Evolutionary conservation across 2,888 invertebrate species (phyloP).

Genomic region (Cerastis leucographa): DNA sequence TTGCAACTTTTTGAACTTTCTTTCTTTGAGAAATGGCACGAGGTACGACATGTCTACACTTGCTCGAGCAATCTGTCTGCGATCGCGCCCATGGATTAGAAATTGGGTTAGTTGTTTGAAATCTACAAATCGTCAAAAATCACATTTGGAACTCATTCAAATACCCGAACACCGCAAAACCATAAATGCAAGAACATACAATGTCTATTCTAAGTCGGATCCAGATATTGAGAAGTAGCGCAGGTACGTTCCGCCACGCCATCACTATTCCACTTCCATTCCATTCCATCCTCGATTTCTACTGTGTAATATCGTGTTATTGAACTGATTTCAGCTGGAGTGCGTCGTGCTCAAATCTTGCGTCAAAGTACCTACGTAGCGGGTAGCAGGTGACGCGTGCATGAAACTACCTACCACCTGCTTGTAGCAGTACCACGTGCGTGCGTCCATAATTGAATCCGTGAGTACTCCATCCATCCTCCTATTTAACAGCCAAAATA

Average conservation of each 20-base stretch:
- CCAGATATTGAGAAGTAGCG: too few relatives aligned
- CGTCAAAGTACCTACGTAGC: not conserved
- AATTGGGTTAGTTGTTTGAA: not conserved
- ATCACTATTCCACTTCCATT: not conserved
- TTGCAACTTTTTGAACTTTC: too few relatives aligned
- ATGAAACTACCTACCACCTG: not conserved
- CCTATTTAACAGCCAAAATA: not conserved
- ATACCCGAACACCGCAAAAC: not conserved
- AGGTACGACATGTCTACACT: too few relatives aligned
- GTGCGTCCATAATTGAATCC: not conserved
- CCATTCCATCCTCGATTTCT: not conserved
- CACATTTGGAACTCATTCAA: too few relatives aligned
- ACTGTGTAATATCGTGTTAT: not conserved
- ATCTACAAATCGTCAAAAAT: too few relatives aligned
- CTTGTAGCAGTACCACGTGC: not conserved
- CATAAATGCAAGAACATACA: too few relatives aligned
- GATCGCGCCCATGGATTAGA: not conserved
- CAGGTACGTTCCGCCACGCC: not conserved
- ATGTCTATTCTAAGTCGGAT: too few relatives aligned
- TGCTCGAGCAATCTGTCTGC: too few relatives aligned
- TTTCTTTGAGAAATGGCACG: too few relatives aligned
- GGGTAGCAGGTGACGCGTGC: not conserved
- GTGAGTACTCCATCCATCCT: not conserved
- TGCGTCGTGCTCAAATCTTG: not conserved
- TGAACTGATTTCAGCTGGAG: not conserved